Evolutionary conservation across 2,113 vertebrate species (phyloP).

Genomic region (Elanus axillaris): DNA sequence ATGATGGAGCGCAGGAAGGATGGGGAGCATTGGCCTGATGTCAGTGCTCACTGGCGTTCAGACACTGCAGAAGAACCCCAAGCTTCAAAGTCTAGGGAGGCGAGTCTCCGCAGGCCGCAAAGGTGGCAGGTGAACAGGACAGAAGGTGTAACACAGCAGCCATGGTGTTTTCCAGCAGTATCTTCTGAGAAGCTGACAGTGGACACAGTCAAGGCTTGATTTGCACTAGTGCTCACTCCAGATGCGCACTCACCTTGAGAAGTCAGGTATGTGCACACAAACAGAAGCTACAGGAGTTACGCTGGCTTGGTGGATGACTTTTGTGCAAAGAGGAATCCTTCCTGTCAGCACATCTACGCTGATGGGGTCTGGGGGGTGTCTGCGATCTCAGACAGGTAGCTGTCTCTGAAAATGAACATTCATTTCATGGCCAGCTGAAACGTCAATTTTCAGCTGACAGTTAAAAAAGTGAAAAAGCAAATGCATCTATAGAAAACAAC

Average conservation of each 20-base stretch:
- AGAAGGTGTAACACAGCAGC: not conserved
- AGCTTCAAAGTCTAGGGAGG: not conserved
- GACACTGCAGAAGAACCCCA: not conserved
- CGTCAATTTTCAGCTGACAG: not conserved
- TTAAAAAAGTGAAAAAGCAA: not conserved
- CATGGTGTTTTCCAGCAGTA: not conserved
- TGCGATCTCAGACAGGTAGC: not conserved
- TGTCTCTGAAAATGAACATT: not conserved
- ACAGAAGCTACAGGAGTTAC: not conserved
- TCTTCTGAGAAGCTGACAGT: not conserved
- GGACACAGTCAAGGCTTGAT: not conserved
- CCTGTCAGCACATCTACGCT: not conserved
- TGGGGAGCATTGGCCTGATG: not conserved
- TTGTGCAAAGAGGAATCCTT: not conserved
- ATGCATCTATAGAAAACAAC: not conserved
- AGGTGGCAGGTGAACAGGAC: not conserved
- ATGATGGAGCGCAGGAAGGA: accelerated
- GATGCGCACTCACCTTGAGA: not conserved
- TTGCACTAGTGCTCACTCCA: not conserved
- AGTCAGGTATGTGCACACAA: not conserved
- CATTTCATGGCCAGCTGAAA: not conserved
- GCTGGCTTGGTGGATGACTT: not conserved
- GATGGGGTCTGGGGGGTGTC: not conserved
- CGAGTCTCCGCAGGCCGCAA: not conserved
- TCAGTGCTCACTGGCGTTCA: accelerated